A percentile compares a stretch with the other conserved stretches of the same genome.
Evolutionary conservation across 2,113 vertebrate genomes (phyloP).

Genomic region (Aleadryas rufinucha): DNA sequence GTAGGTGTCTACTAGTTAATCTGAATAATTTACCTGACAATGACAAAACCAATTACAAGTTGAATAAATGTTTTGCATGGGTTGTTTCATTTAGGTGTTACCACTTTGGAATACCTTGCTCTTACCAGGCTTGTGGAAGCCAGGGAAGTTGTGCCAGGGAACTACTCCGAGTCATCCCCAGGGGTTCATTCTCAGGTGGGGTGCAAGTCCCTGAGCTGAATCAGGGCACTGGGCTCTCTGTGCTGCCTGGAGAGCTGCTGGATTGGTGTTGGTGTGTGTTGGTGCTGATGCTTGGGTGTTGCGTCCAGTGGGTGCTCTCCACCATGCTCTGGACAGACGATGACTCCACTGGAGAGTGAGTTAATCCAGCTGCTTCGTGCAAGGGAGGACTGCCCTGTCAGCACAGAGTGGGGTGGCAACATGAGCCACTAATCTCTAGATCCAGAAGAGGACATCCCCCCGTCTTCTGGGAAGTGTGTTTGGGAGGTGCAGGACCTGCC

Average conservation of each 20-base stretch:
- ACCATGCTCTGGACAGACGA: accelerated
- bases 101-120: not conserved
- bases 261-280: not conserved
- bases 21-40: not conserved
- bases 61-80: not conserved
- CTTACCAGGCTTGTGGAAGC: not conserved
- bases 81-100: not conserved
- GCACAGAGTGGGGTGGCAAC: not conserved
- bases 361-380: not conserved
- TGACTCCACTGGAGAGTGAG: not conserved
- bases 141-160: not conserved
- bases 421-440: not conserved
- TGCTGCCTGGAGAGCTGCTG: not conserved
- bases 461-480: not conserved
- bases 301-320: not conserved
- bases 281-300: not conserved
- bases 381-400: not conserved
- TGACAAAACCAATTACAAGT: not conserved
- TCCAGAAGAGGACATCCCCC: not conserved
- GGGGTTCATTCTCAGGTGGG: not conserved
- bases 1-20: not conserved
- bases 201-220: not conserved
- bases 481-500: not conserved
- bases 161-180: not conserved
- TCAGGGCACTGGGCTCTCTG: not conserved